A percentile compares a stretch with the other conserved stretches of the same genome.
Conservation (phyloP, 1,140 invertebrate genomes). For the Drosophila nigromelanica region DNA sequence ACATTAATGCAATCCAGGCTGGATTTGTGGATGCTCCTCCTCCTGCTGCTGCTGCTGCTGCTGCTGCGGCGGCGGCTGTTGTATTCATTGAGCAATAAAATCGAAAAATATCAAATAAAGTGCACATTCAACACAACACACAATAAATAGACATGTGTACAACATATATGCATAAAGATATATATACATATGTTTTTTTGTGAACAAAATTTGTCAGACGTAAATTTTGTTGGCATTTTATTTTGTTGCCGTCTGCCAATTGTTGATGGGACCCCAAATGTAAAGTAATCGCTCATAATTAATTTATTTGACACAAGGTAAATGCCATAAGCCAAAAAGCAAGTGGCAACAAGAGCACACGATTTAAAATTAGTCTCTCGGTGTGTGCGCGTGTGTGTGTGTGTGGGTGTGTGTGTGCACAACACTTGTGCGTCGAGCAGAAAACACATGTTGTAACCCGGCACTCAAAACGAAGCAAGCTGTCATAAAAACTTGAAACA, state of each 20-base stretch:
- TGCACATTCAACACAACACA: constrained; percentile 19
- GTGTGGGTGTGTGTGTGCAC: constrained; percentile 19
- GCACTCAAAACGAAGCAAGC: constrained; percentile 59
- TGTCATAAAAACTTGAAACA: constrained; percentile 69
- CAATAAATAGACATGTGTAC: constrained; percentile 20
- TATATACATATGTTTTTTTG: background rate
- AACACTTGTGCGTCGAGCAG: constrained; percentile 46
- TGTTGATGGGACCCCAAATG: constrained; percentile 15
- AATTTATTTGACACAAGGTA: constrained; percentile 36
- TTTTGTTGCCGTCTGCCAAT: constrained; percentile 22
- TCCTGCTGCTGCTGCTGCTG: background rate
- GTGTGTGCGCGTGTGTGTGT: constrained; percentile 7
- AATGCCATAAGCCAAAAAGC: constrained; percentile 28
- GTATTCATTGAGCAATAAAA: constrained; percentile 72
- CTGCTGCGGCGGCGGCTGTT: background rate
- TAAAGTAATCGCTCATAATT: constrained; percentile 43
- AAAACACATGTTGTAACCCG: constrained; percentile 62
- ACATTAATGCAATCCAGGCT: constrained; percentile 66
- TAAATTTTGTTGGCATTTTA: constrained; percentile 53
- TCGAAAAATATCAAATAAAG: constrained; percentile 60
- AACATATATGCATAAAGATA: background rate
- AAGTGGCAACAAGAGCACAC: constrained; percentile 9
- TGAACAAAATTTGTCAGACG: constrained; percentile 51
- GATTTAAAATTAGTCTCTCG: constrained; percentile 1
- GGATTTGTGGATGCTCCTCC: constrained; percentile 24